Evolutionary conservation across 2,797 vertebrate genomes (phyloP).

Genomic region (Falco biarmicus): DNA sequence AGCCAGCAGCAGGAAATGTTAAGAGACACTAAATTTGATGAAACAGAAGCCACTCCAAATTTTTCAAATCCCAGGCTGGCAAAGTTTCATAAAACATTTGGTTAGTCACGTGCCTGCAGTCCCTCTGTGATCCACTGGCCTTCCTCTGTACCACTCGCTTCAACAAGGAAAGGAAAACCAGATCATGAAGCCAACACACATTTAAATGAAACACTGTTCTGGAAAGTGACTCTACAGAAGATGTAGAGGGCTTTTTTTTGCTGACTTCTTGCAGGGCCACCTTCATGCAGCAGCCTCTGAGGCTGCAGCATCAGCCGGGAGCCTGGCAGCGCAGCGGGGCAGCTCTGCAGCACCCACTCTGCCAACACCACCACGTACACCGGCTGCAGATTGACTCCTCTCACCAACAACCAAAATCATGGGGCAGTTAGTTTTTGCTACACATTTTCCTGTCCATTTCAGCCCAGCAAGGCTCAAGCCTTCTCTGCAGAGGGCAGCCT

Average conservation of each 20-base stretch:
- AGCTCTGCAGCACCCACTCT: not conserved
- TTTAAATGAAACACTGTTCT: not conserved
- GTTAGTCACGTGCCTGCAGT: not conserved
- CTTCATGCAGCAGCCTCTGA: not conserved
- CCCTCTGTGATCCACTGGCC: not conserved
- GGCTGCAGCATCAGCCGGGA: not conserved
- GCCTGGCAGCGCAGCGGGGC: rapidly evolving
- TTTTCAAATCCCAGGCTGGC: not conserved
- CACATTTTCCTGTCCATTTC: rapidly evolving
- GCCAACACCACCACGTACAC: rapidly evolving
- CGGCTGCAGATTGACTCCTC: rapidly evolving
- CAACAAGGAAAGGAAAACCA: not conserved
- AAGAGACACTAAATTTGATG: not conserved
- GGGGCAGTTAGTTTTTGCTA: not conserved
- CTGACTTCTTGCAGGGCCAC: not conserved
- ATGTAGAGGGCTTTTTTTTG: not conserved
- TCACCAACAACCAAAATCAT: not conserved
- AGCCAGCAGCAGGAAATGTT: not conserved
- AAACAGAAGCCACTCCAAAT: not conserved
- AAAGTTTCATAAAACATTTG: not conserved
- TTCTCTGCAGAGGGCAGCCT: not conserved
- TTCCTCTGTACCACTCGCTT: not conserved
- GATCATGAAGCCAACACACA: rapidly evolving
- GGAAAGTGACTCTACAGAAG: not conserved
- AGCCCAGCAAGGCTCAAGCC: not conserved